These are phyloP conservation scores for Calameuta pallipes DNA, from an alignment of 2,888 invertebrate genomes.

Conservation along the genomic window DNA sequence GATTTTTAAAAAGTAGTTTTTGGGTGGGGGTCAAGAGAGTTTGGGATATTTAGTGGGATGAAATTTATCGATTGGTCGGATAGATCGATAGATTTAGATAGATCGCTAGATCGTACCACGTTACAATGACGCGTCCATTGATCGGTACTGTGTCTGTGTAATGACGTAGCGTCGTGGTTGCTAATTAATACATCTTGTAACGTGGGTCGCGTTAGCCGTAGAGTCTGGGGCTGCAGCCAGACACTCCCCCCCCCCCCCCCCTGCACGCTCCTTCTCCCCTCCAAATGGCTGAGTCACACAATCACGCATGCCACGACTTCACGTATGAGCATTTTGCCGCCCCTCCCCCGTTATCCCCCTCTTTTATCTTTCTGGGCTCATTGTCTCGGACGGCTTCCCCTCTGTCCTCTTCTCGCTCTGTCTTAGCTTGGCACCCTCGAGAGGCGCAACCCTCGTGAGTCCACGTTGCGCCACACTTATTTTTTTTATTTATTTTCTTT, in stretches of 20 bases:
- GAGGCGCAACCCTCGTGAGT: background rate
- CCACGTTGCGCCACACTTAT: background rate
- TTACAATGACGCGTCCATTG: background rate
- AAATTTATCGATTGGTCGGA: background rate
- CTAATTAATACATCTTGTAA: constrained; percentile 54
- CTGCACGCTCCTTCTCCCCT: constrained; percentile 27
- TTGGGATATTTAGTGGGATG: background rate
- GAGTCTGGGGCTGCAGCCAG: constrained; percentile 45
- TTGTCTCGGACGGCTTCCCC: constrained; percentile 27
- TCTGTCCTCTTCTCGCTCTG: background rate
- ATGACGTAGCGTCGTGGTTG: constrained; percentile 21
- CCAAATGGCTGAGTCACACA: constrained; percentile 47
- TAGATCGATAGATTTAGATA: background rate
- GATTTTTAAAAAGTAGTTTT: background rate
- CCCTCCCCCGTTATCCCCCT: background rate
- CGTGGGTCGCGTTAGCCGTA: constrained; percentile 40
- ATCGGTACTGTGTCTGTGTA: background rate
- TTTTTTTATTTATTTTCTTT: background rate
- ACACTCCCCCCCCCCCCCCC: constrained; percentile 48
- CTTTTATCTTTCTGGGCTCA: constrained; percentile 40
- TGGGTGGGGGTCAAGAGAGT: background rate
- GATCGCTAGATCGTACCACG: background rate
- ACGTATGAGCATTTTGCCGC: constrained; percentile 26
- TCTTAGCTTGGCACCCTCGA: constrained; percentile 11
- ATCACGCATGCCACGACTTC: constrained; percentile 20